Evolutionary conservation across 1,140 invertebrate genomes (phyloP), one percentile per base, ranked within the genome.

Genomic region (Brachystomella parvula): DNA sequence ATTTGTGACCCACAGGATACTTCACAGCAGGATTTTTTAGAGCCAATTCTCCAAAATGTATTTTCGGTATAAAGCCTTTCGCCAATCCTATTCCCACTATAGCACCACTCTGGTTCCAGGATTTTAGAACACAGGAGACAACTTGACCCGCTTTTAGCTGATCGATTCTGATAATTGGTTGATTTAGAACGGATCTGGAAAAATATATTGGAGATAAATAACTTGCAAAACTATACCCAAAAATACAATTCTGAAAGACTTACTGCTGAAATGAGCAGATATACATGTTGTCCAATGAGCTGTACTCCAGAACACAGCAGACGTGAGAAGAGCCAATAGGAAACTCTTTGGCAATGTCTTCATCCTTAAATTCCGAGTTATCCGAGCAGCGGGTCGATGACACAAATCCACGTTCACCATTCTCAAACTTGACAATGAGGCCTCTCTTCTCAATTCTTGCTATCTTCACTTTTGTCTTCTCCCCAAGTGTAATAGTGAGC

Each of bases 1-100:
- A 80, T 30, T 84, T 83, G 76, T 87, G 82, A 35, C 86, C 87
- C 9, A 80, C 66, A 39, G 82, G 80, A 72, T 85, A 85, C 24
- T 78, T 76, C 66, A 80, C 76, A 64, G 78, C 31, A 64, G 82
- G 73, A 66, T 77, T 71, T 19, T 67, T 68, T 0, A 81, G 65
- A 0, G 78, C 78, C 29, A 81, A 74, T 56, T 79, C 75, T 24
- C 79, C 80, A 0, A 86, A 76, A 61, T 81, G 78, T 2, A 78
- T 75, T 1, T 75, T 77, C 32, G 83, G 80, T 1, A 88, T 74
- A 67, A 80, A 81, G 1, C 84, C 86, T 63, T 78, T 81, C 1
- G 85, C 74, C 60, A 82, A 79, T 49, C 79, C 81, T 72, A 84
- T 85, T 76, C 86, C 87, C 57, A 78, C 77, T 75, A 29, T 72